Evolutionary conservation across 2,888 invertebrate genomes (phyloP), one percentile per base, ranked within the genome.

Genomic region (Criorhina ranunculi): DNA sequence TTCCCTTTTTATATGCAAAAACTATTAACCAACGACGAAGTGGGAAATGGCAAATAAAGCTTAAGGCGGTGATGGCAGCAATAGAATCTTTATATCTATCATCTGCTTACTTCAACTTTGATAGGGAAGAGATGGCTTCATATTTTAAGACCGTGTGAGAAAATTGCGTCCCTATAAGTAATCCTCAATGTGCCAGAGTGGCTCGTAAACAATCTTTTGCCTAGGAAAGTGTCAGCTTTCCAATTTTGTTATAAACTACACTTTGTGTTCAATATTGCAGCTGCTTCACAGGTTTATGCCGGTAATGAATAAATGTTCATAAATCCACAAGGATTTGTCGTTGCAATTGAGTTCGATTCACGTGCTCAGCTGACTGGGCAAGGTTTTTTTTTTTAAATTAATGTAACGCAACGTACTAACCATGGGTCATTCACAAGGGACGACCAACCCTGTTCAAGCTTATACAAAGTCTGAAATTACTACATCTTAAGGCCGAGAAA

Each of bases 101-200:
- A 69, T 69, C 55, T 69, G 53, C 17, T 49, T 51, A 35, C 57
- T 64, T 70, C 51, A 60, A 31, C 72, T n/a, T 12, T 53, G 46
- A 75, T 69, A 60, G 46, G 57, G 15, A 12, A 24, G 64, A 64
- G 40, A 76, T 82, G 51, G 46, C 66, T 60, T 64, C 44, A 46
- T 53, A 46, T 60, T 60, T 62, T 62, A 64, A 62, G 82, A 67
- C 57, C 53, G 60, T 78, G 72, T 49, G 67, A 35, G 78, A 67
- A 73, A 73, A 83, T 55, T 72, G 67, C 64, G 83, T 62, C 62
- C 49, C 73, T 72, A 66, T 33, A 82, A 53, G 42, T 73, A 83
- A 83, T 83, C 67, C 73, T 77, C 72, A 66, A 46, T 60, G 49
- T 57, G 24, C 46, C 37, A 19, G 17, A 66, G 12, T 57, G 44